Base-by-base conservation (phyloP, 2,113 vertebrate genomes). In the Hassar affinis region DNA sequence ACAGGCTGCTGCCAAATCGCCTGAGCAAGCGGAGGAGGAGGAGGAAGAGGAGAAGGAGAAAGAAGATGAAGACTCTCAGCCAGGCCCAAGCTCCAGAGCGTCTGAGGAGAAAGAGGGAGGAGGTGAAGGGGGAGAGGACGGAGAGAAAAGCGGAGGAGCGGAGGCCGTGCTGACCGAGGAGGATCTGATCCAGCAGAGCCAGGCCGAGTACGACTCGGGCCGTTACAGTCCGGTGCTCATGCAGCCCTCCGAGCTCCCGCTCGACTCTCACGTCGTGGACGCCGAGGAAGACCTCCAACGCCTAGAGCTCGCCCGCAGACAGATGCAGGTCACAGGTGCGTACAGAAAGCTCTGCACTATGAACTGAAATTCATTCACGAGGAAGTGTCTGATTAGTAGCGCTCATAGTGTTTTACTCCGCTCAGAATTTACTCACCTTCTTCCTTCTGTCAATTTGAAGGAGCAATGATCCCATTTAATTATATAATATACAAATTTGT, bases 141-240 rank as follows among this genome's bases (percentile, higher is more conserved):
- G 0, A n/a, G 90, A n/a, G 72, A 85, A 92, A 0, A 95, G 92
- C 0, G 94, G 90, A 0, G 95, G 91, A 1, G 94, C 94, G 0
- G 97, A 98, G 85, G 95, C 97, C 0, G 97, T 99, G 87, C 90
- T 99, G 82, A 97, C 97, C 0, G 98, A 99, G 90, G 97, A 99
- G 89, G 98, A 99, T 88, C 91, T 99, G 84, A 98, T 99, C 88
- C 97, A 97, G 91, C 98, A 99, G 92, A 99, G 97, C 90, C 93
- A 98, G 89, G 97, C 97, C 0, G 98, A 99, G 87, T 99, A 99
- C 0, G 97, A 99, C 0, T 96, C 97, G 0, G 97, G 97, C 0
- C 96, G 95, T 78, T 99, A 99, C 94, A 99, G 97, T 79, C 98
- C 98, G 0, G 86, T 93, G 1, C 93, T 99, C 85, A 95, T 99